These are phyloP conservation scores for Chelon labrosus DNA, from an alignment of 2,797 vertebrate species.

Conservation along the genomic window DNA sequence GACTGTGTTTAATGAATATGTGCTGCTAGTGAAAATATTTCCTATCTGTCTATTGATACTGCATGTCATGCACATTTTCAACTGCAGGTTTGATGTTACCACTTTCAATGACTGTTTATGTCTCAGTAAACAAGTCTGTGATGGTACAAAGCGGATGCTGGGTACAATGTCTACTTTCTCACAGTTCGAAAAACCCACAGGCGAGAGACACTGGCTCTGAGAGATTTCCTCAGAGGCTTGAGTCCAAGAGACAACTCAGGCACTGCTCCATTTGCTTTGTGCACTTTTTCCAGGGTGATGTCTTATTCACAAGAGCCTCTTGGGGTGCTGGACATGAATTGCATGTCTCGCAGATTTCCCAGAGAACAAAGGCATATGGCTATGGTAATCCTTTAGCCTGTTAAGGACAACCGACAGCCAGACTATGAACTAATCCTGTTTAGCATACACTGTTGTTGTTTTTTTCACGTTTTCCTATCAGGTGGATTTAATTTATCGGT, in stretches of 20 bases:
- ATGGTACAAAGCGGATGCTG: constrained; percentile 34
- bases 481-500: constrained; percentile 41
- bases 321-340: constrained; percentile 56
- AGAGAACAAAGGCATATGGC: constrained; percentile 68
- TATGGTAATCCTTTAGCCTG: constrained; percentile 59
- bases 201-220: constrained; percentile 38
- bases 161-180: constrained; percentile 33
- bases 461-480: constrained; percentile 40
- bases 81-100: constrained; percentile 20
- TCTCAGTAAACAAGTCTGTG: constrained; percentile 18
- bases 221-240: constrained; percentile 49
- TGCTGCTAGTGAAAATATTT: neutral
- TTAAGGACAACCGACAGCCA: constrained; percentile 60
- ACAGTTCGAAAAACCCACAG: constrained; percentile 41
- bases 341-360: constrained; percentile 63
- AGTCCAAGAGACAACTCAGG: constrained; percentile 58
- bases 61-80: neutral
- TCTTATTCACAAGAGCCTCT: constrained; percentile 72
- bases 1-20: neutral
- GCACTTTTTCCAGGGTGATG: constrained; percentile 58
- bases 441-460: constrained; percentile 44
- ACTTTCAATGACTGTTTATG: constrained; percentile 24
- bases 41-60: neutral
- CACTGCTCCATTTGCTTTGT: constrained; percentile 63
- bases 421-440: constrained; percentile 62